Evolutionary conservation across 2,888 invertebrate genomes (phyloP).

Genomic region (Ectemnius continuus): DNA sequence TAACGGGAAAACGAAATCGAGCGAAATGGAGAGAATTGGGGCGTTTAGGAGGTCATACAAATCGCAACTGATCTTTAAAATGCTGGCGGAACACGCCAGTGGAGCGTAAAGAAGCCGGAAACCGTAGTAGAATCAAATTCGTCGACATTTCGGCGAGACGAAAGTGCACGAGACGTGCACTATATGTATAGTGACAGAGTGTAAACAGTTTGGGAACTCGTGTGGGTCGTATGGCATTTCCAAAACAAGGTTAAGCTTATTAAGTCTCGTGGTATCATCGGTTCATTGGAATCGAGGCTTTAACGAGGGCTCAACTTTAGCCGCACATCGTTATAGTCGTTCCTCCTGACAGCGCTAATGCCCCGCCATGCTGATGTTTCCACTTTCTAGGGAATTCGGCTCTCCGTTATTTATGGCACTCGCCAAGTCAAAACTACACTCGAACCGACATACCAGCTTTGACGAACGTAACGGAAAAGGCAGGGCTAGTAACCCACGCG

Average conservation of each 20-base stretch:
- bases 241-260: conserved; percentile 61
- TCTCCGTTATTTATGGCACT: conserved; percentile 26
- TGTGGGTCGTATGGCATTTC: conserved; percentile 49
- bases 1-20: too few species aligned
- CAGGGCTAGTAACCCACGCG: too few species aligned
- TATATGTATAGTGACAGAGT: background rate
- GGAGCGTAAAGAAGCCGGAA: too few species aligned
- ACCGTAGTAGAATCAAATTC: too few species aligned
- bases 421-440: background rate
- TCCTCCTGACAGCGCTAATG: background rate
- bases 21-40: too few species aligned
- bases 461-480: too few species aligned
- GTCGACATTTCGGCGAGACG: too few species aligned
- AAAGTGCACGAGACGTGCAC: too few species aligned
- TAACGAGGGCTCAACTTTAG: conserved; percentile 37
- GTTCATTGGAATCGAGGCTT: conserved; percentile 47
- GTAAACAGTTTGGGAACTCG: conserved; percentile 59
- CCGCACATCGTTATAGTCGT: conserved; percentile 3
- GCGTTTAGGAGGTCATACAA: too few species aligned
- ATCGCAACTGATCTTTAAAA: too few species aligned
- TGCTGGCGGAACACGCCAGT: too few species aligned
- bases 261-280: conserved; percentile 48
- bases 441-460: too few species aligned
- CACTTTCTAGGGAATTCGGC: conserved; percentile 27
- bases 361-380: background rate